Conservation (phyloP, 2,113 vertebrate genomes). For the Corythaeola cristata region DNA sequence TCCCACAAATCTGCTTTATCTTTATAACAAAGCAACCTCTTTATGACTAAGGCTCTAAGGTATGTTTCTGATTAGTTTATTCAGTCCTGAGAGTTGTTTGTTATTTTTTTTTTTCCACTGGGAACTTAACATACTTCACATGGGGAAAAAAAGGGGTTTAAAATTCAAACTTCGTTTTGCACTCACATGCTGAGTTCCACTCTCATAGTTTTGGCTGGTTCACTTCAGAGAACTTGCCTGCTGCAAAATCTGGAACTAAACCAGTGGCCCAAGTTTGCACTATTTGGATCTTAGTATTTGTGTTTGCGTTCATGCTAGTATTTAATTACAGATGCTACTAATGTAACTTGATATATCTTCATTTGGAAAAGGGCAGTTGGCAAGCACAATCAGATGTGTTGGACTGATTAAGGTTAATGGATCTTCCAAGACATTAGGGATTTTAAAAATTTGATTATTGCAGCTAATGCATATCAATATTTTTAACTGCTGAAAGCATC, state of each 20-base stretch:
- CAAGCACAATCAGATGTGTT: constrained; percentile 11
- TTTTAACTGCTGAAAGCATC: neutral
- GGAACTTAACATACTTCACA: neutral
- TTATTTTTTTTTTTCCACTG: neutral
- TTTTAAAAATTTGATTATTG: neutral
- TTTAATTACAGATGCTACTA: constrained; percentile 1
- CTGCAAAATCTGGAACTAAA: neutral
- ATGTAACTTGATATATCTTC: neutral
- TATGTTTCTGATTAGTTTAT: constrained; percentile 34
- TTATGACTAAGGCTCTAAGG: neutral
- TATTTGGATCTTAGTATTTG: neutral
- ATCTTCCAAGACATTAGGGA: constrained; percentile 5
- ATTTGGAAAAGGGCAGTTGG: neutral
- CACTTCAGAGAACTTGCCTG: neutral
- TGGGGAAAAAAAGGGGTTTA: neutral
- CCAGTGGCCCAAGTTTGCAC: neutral
- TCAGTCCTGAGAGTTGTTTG: neutral
- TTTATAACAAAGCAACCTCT: constrained; percentile 13
- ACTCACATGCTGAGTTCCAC: neutral
- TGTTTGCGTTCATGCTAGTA: neutral
- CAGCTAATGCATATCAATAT: constrained; percentile 1
- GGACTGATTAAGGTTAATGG: constrained; percentile 47
- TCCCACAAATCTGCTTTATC: constrained; percentile 26
- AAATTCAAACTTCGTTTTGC: neutral
- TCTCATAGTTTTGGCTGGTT: neutral